Evolutionary conservation across 2,797 vertebrate genomes (phyloP).

Genomic region (Pelobates cultripes): DNA sequence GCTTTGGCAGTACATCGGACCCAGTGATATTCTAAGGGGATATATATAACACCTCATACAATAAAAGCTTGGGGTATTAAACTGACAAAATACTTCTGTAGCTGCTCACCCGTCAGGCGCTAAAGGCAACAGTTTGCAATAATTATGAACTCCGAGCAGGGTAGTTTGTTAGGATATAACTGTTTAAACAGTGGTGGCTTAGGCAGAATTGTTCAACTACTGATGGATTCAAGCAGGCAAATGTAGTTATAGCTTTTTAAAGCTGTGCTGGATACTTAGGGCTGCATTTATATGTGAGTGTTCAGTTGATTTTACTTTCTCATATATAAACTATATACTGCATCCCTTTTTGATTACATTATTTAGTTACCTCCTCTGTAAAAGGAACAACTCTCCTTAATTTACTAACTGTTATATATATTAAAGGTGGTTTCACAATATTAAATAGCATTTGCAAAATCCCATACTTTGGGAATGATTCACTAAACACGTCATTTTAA

Average conservation of each 20-base stretch:
- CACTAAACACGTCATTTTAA: too few relatives aligned
- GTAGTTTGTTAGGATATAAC: neutral
- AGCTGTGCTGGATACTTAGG: neutral
- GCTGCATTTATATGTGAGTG: neutral
- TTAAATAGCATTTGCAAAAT: too few relatives aligned
- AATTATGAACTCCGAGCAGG: neutral
- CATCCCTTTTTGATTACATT: too few relatives aligned
- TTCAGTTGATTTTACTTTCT: neutral
- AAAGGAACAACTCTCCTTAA: too few relatives aligned
- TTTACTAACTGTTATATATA: too few relatives aligned
- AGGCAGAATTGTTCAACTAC: neutral
- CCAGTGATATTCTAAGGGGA: slow-evolving; percentile 30
- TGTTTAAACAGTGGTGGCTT: neutral
- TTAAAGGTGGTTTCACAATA: too few relatives aligned
- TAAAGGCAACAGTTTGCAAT: neutral
- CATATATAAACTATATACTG: too few relatives aligned
- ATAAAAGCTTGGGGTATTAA: slow-evolving; percentile 17
- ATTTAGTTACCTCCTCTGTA: too few relatives aligned
- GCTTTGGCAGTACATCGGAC: slow-evolving; percentile 44
- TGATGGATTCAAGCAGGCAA: neutral
- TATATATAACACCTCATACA: slow-evolving; percentile 48
- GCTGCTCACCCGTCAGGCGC: neutral
- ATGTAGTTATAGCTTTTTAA: neutral
- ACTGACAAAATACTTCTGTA: slow-evolving; percentile 21
- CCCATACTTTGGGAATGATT: too few relatives aligned